Evolutionary conservation across 1,140 invertebrate genomes (phyloP), one percentile per base, ranked within the genome.

Genomic region (Listronotus bonariensis): DNA sequence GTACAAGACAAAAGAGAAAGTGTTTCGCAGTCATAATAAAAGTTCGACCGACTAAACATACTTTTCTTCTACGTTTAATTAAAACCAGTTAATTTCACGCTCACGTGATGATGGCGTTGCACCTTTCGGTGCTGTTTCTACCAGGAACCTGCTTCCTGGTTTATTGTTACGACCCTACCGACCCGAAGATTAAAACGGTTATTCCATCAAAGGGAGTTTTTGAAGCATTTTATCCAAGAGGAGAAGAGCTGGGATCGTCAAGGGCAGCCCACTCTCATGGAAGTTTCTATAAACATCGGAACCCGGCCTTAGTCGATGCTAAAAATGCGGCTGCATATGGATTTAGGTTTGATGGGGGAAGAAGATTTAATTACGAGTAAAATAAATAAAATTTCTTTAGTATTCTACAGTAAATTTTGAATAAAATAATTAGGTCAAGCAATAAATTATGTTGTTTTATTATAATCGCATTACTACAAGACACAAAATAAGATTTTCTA

Each of bases 261-360:
- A 80, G 91, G 20, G 88, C 91, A 43, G 84, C 91, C 12, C 91
- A 93, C 77, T 88, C 88, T 6, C 91, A 93, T 71, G 91, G 89
- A 26, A 90, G 88, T 68, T 93, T 92, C 77, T 91, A 92, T 75
- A 88, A 90, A 72, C 84, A 90, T 77, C 83, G 90, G 54, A 90
- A 92, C 79, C 90, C 91, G 26, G 91, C 89, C 8, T 80, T 93
- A 55, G 86, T 93, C 1, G 89, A 90, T 70, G 88, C 88, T 0
- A 89, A 88, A 68, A 93, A 93, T 74, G 86, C 89, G 12, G 88
- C 91, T 0, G 91, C 91, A 6, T 93, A 91, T 75, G 91, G 91
- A 7, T 93, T 88, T 72, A 83, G 90, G 18, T 93, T 93, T 72
- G 91, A 92, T 72, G 91, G 91, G 12, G 87, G 87, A 73, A 82